Evolutionary conservation across 1,140 invertebrate species (phyloP).

Genomic region (Hyphantria cunea): DNA sequence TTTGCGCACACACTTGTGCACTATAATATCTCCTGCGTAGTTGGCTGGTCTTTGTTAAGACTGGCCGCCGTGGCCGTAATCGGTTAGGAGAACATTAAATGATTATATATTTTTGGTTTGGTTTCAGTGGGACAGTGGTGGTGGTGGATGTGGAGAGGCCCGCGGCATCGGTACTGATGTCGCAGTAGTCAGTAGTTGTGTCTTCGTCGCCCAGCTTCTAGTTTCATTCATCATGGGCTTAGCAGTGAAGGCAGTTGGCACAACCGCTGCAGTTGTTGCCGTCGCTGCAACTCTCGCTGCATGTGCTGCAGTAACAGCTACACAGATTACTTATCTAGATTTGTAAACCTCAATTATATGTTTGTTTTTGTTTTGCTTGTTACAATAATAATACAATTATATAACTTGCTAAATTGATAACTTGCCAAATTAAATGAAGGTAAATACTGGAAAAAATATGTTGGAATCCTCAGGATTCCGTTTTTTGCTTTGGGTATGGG

Average conservation of each 20-base stretch:
- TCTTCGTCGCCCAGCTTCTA: constrained; percentile 96
- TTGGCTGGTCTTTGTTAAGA: too few relatives aligned
- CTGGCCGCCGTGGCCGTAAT: too few relatives aligned
- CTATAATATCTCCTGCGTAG: too few relatives aligned
- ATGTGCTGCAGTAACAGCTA: constrained; percentile 91
- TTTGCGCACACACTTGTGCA: too few relatives aligned
- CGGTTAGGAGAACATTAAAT: too few relatives aligned
- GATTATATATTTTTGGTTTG: too few relatives aligned
- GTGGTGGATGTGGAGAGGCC: constrained; percentile 78
- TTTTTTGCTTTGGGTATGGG: too few relatives aligned
- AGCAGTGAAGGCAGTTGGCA: constrained; percentile 90
- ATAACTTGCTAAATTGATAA: too few relatives aligned
- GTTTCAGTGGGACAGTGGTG: constrained; percentile 85
- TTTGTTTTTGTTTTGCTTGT: background rate
- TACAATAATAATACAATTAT: background rate
- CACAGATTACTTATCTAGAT: constrained; percentile 94
- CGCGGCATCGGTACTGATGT: constrained; percentile 96
- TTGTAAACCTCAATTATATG: too few relatives aligned
- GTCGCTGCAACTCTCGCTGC: constrained; percentile 92
- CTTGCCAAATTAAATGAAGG: too few relatives aligned
- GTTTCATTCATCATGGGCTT: constrained; percentile 93
- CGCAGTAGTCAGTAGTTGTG: constrained; percentile 96
- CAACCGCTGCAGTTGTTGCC: constrained; percentile 93
- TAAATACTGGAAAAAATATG: too few relatives aligned
- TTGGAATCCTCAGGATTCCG: too few relatives aligned